Base-by-base conservation (phyloP, 2,797 vertebrate species). In the Oreortyx pictus region DNA sequence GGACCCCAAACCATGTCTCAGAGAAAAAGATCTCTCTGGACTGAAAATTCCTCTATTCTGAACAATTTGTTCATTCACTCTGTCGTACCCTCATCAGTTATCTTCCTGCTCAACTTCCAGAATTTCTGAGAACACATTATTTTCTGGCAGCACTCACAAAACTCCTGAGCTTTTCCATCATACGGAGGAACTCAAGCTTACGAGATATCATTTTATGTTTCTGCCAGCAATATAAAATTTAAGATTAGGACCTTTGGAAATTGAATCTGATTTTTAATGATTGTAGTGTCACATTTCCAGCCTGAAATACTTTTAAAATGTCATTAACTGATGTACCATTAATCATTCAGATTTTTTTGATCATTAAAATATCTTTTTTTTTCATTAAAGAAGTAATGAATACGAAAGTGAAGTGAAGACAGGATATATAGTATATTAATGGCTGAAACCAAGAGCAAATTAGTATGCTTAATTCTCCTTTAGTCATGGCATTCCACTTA, bases 201-300 rank as follows among this genome's bases (percentile, higher is more conserved):
- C 35, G 60, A 78, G 90, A 96, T 97, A 96, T 96, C 94, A 97
- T 97, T 97, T 96, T 97, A 95, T 97, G 93, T 97, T 96, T 97
- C 96, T 97, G 92, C 92, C 91, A 97, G 89, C 92, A 92, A 59
- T 94, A 96, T 95, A 96, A 97, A 97, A 92, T 96, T 97, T 96
- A 97, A 97, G 97, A 98, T 97, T 97, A 96, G 96, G 97, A 97
- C 97, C 96, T 97, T 93, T 97, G 94, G 97, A 97, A 97, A 97
- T 97, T 97, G 95, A 97, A 97, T 97, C 89, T 96, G 96, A 97
- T 97, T 96, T 97, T 97, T 97, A 97, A 97, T 97, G 96, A 98
- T 97, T 97, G 76, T 95, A 90, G 90, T 97, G 96, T 97, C 97
- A 97, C 89, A 97, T 95, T 97, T 97, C 90, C 94, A 95, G 90